Percentiles rank a stretch among this genome's conserved stretches.
Conservation (phyloP, 2,888 invertebrate genomes). For the Callosobruchus maculatus region DNA sequence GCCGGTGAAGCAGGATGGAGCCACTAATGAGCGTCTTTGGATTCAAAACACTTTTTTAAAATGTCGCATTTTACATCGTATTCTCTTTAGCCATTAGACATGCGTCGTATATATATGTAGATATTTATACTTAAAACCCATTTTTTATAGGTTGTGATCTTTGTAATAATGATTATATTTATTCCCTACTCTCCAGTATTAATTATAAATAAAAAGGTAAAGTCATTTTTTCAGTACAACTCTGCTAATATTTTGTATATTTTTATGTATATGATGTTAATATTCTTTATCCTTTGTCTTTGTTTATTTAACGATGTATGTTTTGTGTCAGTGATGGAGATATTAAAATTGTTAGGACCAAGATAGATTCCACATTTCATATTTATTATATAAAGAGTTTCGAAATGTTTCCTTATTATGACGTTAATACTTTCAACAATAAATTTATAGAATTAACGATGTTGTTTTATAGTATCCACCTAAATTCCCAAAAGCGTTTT, state of each 20-base stretch:
- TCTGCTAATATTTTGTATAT: slow-evolving; percentile 23
- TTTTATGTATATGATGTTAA: slow-evolving; percentile 31
- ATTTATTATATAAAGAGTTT: slow-evolving; percentile 33
- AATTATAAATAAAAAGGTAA: slow-evolving; percentile 14
- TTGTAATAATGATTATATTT: slow-evolving; percentile 15
- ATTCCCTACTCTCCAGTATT: slow-evolving; percentile 29
- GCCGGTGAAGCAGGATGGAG: too few species aligned
- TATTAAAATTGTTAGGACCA: slow-evolving; percentile 43
- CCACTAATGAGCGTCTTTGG: too few species aligned
- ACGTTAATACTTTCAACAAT: slow-evolving; percentile 28
- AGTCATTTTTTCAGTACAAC: slow-evolving; percentile 23
- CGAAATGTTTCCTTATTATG: slow-evolving; percentile 28
- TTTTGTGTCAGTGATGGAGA: slow-evolving; percentile 10
- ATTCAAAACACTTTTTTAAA: background rate
- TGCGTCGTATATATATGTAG: background rate
- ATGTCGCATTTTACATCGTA: background rate
- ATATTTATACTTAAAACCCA: background rate
- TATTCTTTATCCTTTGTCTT: slow-evolving; percentile 17
- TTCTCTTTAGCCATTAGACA: background rate
- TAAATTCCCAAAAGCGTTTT: too few species aligned
- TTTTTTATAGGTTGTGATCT: slow-evolving; percentile 28
- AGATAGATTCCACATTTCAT: slow-evolving; percentile 42
- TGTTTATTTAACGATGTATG: slow-evolving; percentile 29
- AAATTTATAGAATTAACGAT: slow-evolving; percentile 12
- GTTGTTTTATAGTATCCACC: background rate